A percentile compares a stretch with the other conserved stretches of the same genome.
Conservation (phyloP, 2,888 invertebrate species). For the Ochropleura leucogaster region DNA sequence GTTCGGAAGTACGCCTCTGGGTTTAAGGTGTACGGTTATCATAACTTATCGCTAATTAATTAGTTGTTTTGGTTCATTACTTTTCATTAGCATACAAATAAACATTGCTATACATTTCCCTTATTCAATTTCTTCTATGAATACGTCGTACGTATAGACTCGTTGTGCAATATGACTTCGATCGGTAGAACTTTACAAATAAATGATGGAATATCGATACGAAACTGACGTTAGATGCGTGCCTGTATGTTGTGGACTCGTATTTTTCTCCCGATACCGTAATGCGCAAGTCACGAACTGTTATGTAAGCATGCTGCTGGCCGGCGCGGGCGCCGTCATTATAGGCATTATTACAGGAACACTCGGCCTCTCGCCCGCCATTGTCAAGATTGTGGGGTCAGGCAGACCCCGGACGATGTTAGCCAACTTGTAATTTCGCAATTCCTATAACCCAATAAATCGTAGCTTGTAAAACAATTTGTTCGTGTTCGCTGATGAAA, state of each 20-base stretch:
- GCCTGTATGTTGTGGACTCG: conserved; percentile 77
- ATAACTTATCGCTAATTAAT: conserved; percentile 17
- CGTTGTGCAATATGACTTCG: conserved; percentile 1
- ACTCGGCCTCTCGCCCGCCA: conserved; percentile 83
- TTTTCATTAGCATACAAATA: neutral
- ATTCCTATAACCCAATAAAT: conserved; percentile 88
- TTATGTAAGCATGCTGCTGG: conserved; percentile 90
- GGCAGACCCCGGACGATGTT: conserved; percentile 78
- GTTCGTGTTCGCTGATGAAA: conserved; percentile 70
- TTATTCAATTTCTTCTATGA: neutral
- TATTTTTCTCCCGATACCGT: conserved; percentile 88
- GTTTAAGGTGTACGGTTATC: neutral
- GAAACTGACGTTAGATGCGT: conserved; percentile 63
- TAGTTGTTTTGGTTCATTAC: conserved; percentile 4
- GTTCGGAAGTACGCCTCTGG: conserved; percentile 29
- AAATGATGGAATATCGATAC: conserved; percentile 30
- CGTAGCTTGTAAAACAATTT: conserved; percentile 87
- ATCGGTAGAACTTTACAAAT: conserved; percentile 2
- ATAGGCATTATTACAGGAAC: conserved; percentile 88
- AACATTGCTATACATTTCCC: neutral
- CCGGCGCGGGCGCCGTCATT: conserved; percentile 86
- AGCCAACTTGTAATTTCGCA: conserved; percentile 87
- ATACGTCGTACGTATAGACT: neutral
- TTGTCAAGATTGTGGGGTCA: conserved; percentile 91
- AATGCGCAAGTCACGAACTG: conserved; percentile 90